Percentiles rank a stretch among this genome's conserved stretches.
These are phyloP conservation scores for Astropecten irregularis DNA, from an alignment of 53 echinoderm and acorn worm genomes.

Conservation along the genomic window DNA sequence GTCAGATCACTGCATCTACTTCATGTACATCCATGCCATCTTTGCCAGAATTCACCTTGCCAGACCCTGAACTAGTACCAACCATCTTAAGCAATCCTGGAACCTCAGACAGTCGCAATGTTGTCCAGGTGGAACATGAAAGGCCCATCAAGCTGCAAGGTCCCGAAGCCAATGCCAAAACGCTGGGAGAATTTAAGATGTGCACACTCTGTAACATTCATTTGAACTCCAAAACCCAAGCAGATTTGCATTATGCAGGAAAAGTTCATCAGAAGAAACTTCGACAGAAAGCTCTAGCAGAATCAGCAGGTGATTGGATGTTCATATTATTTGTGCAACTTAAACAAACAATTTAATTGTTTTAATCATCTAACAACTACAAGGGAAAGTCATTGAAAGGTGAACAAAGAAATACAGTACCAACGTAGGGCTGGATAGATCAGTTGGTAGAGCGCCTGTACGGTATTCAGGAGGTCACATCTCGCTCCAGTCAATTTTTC, in stretches of 20 bases:
- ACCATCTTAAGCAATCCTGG: neutral
- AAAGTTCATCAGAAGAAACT: constrained; percentile 37
- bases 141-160: constrained; percentile 26
- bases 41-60: neutral
- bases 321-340: too few relatives aligned
- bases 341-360: too few relatives aligned
- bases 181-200: constrained; percentile 60
- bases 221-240: constrained; percentile 41
- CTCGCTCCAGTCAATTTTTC: too few relatives aligned
- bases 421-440: too few relatives aligned
- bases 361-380: too few relatives aligned
- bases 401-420: too few relatives aligned
- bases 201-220: constrained; percentile 44
- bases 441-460: too few relatives aligned
- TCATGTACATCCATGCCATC: neutral
- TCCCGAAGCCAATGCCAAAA: constrained; percentile 49
- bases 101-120: neutral
- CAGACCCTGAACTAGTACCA: neutral
- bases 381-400: too few relatives aligned
- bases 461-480: too few relatives aligned
- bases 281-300: neutral
- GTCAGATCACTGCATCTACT: neutral
- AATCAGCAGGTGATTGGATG: constrained; percentile 18
- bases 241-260: constrained; percentile 27
- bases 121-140: neutral